These are phyloP conservation scores for Habroteleia sp. DNA, from an alignment of 2,888 invertebrate genomes.

Conservation along the genomic window DNA sequence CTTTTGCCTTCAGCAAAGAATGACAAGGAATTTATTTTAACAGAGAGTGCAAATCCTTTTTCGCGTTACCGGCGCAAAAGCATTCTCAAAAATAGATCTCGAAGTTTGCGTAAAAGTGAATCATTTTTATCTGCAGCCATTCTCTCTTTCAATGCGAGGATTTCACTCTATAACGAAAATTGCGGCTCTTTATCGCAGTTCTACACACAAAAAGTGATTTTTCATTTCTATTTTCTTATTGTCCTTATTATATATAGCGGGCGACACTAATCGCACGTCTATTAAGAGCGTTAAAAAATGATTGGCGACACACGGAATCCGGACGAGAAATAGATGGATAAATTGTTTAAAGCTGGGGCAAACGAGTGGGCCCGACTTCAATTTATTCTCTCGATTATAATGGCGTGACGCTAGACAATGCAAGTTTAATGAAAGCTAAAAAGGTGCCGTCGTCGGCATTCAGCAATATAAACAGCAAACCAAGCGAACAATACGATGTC, in stretches of 20 bases:
- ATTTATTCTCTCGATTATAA: slow-evolving; percentile 76
- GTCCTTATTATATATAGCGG: slow-evolving; percentile 36
- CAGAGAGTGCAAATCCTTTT: slow-evolving; percentile 30
- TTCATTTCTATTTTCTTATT: slow-evolving; percentile 41
- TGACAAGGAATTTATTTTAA: slow-evolving; percentile 51
- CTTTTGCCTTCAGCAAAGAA: slow-evolving; percentile 9
- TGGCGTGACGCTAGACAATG: slow-evolving; percentile 75
- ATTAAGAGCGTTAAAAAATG: slow-evolving; percentile 39
- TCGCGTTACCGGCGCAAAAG: slow-evolving; percentile 1
- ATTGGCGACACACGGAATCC: not conserved
- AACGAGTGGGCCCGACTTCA: slow-evolving; percentile 66
- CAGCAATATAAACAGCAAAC: slow-evolving; percentile 74
- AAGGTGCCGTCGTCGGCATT: slow-evolving; percentile 55
- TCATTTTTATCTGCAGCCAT: slow-evolving; percentile 38
- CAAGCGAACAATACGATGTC: slow-evolving; percentile 76
- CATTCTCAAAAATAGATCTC: slow-evolving; percentile 35
- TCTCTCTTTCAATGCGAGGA: slow-evolving; percentile 29
- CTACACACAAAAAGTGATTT: slow-evolving; percentile 18
- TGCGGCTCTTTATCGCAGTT: slow-evolving; percentile 29
- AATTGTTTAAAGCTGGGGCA: slow-evolving; percentile 40
- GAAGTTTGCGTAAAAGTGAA: slow-evolving; percentile 40
- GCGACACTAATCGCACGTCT: slow-evolving; percentile 33
- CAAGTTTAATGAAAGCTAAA: slow-evolving; percentile 78
- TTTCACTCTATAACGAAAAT: slow-evolving; percentile 24
- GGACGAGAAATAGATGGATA: slow-evolving; percentile 39